Percentiles rank a stretch among this genome's conserved stretches.
phyloP scores from a whole-genome alignment of 2,113 vertebrate species.

The Hypanus sabinus region DNA sequence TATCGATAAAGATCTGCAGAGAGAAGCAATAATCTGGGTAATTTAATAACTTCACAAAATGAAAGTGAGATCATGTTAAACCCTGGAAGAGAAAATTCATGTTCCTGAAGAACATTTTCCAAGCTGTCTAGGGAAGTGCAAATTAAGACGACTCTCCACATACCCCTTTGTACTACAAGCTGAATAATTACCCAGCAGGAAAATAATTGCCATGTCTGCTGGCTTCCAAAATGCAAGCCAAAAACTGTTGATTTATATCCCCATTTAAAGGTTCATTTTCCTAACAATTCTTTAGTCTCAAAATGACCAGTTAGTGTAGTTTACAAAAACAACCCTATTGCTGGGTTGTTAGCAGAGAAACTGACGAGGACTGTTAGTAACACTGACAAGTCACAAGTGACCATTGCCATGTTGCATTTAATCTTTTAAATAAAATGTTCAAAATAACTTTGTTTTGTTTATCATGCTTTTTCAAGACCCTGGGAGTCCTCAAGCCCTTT shows the following conservation, averaged over 20 bases:
- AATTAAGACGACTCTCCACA: not conserved
- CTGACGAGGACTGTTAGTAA: not conserved
- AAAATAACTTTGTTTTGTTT: too few species aligned
- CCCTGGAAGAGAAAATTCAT: not conserved
- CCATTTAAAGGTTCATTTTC: not conserved
- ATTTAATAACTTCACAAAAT: constrained; percentile 4
- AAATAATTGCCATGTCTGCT: not conserved
- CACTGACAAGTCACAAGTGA: not conserved
- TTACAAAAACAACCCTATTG: not conserved
- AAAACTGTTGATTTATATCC: not conserved
- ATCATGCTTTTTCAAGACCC: too few species aligned
- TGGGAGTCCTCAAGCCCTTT: too few species aligned
- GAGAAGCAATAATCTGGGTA: not conserved
- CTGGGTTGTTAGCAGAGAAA: not conserved
- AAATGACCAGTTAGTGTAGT: not conserved
- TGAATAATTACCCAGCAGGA: constrained; percentile 10
- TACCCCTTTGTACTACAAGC: not conserved
- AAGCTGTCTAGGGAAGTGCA: not conserved
- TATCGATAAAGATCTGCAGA: not conserved
- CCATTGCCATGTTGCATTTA: not conserved
- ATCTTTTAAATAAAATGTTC: not conserved
- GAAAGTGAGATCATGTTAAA: not conserved
- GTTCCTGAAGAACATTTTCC: not conserved
- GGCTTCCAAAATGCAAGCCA: not conserved
- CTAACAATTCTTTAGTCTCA: not conserved